These are phyloP conservation scores for Drosophila kanekoi DNA, from an alignment of 2,888 invertebrate genomes.

Conservation along the genomic window DNA sequence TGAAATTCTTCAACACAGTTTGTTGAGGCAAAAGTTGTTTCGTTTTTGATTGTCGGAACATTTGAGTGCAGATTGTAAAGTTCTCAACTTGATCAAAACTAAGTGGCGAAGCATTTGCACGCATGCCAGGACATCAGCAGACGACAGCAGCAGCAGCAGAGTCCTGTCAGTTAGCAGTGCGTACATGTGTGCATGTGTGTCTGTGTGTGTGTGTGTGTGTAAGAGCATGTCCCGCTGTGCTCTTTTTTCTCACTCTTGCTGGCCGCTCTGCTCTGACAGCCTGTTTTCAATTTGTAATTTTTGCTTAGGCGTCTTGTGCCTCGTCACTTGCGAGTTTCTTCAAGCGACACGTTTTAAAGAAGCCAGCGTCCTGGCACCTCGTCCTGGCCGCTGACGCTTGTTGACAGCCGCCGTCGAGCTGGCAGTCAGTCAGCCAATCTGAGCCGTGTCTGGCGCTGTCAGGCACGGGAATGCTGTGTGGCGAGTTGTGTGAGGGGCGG, in stretches of 20 bases:
- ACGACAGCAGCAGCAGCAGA: constrained; percentile 27
- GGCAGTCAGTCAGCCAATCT: constrained; percentile 25
- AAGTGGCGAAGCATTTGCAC: constrained; percentile 74
- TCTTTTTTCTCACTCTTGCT: constrained; percentile 8
- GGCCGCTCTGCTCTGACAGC: constrained; percentile 41
- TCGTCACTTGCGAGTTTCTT: constrained; percentile 45
- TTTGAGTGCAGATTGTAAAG: constrained; percentile 74
- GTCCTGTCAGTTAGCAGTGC: constrained; percentile 44
- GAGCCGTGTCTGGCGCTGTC: constrained; percentile 57
- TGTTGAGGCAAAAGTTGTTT: constrained; percentile 56
- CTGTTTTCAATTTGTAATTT: constrained; percentile 65
- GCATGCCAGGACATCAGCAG: constrained; percentile 54
- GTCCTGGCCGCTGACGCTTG: constrained; percentile 39
- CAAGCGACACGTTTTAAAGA: constrained; percentile 62
- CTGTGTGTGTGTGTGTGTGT: constrained; percentile 15
- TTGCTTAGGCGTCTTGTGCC: constrained; percentile 36
- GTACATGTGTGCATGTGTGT: background rate
- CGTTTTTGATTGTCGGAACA: constrained; percentile 71
- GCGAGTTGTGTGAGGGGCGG: background rate
- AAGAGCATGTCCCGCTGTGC: constrained; percentile 44
- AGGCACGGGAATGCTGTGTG: constrained; percentile 38
- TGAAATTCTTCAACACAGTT: constrained; percentile 36
- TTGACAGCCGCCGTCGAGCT: constrained; percentile 36
- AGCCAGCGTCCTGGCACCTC: constrained; percentile 31
- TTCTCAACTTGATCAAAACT: constrained; percentile 67